A percentile compares a stretch with the other conserved stretches of the same genome.
Conservation (phyloP, 2,113 vertebrate genomes). For the Canis aureus region DNA sequence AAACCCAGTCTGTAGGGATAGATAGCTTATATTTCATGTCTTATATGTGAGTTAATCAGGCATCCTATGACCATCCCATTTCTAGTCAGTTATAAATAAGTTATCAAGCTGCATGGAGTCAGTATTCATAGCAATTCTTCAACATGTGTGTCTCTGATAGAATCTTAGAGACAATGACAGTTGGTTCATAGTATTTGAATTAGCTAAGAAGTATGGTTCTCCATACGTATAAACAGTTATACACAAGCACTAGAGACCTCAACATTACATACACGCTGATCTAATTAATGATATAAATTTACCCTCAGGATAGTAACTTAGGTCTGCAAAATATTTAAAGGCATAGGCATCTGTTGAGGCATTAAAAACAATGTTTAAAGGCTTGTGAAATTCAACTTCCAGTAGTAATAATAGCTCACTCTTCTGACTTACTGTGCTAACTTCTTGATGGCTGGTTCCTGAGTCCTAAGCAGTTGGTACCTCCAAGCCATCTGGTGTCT, state of each 20-base stretch:
- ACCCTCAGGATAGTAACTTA: slow-evolving; percentile 14
- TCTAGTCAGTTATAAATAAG: neutral
- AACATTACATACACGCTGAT: neutral
- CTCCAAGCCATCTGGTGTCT: neutral
- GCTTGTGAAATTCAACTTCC: neutral
- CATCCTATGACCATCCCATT: neutral
- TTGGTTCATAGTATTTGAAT: neutral
- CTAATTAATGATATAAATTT: slow-evolving; percentile 50
- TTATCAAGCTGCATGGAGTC: neutral
- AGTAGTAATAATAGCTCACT: slow-evolving; percentile 13
- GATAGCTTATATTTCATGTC: neutral
- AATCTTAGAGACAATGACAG: neutral
- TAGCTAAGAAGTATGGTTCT: neutral
- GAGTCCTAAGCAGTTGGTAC: neutral
- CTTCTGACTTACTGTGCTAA: neutral
- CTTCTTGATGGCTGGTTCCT: slow-evolving; percentile 11
- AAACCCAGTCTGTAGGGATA: neutral
- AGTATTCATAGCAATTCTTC: neutral
- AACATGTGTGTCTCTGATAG: neutral
- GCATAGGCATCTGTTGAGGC: neutral
- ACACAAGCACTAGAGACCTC: neutral
- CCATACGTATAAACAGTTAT: neutral
- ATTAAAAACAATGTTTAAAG: neutral
- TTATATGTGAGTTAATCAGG: neutral
- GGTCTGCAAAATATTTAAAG: slow-evolving; percentile 50